Base-by-base conservation (phyloP, 35 echinoderm and acorn worm species). In the Amphiura filiformis region DNA sequence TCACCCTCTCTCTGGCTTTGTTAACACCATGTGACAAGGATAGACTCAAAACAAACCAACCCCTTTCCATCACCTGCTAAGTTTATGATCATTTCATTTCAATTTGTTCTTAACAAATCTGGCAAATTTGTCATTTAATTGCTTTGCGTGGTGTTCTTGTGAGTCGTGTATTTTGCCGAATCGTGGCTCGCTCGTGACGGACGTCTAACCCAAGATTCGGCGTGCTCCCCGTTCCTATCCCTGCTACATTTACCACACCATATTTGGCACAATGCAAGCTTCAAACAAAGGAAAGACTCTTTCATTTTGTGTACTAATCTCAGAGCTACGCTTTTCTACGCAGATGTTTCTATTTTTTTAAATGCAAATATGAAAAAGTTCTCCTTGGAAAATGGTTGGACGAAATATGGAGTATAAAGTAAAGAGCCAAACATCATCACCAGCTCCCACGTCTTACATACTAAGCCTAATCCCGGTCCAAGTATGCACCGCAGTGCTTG, bases 71-170 rank as follows among this genome's bases (percentile, higher is more conserved):
- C 61, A 70, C 61, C 61, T 70, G 61, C 61, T 70, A 70, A n/a
- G 61, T 70, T 70, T 70, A 70, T 70, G 61, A 70, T 70, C 61
- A 70, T 70, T 70, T 70, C 61, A 70, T 70, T 70, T 70, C 61
- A 70, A 70, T 70, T 70, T 70, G 61, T 23, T 30, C 9, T 2
- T 15, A 5, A 70, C 61, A 70, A 70, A 70, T 70, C 61, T 70
- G 61, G 61, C 26, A 18, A 70, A 70, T 70, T 70, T 70, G 61
- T 70, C 61, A 70, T 70, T 70, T 70, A 70, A 70, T 70, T 70
- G 61, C 61, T 70, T 70, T 70, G 61, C 61, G 1, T 70, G n/a
- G 28, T 70, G 15, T 70, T 18, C 61, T n/a, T 70, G 17, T 17
- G 41, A 9, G 41, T 17, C 41, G 41, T 17, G 41, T 47, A 15